Conservation (phyloP, 2,797 vertebrate species). For the Sebastes flavidus region DNA sequence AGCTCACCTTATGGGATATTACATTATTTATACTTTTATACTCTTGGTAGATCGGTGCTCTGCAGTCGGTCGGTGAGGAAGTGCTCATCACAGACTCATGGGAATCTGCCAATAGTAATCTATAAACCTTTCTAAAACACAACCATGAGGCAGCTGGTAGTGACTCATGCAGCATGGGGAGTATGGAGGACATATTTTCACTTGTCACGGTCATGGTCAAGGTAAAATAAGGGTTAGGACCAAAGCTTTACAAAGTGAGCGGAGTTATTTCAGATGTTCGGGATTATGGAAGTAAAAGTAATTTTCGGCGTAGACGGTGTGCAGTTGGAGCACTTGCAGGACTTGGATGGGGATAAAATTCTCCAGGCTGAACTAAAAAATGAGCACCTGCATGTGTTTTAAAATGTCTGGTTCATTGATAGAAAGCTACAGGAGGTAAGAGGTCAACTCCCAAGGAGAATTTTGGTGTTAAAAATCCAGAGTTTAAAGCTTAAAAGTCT, state of each 20-base stretch:
- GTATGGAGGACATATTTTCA: constrained; percentile 1
- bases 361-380: not conserved
- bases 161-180: constrained; percentile 18
- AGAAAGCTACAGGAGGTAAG: not conserved
- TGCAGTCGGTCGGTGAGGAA: constrained; percentile 42
- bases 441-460: not conserved
- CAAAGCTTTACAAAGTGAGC: not conserved
- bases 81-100: constrained; percentile 47
- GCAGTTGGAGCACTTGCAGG: not conserved
- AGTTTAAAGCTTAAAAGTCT: not conserved
- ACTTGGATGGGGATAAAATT: not conserved
- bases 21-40: constrained; percentile 63
- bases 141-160: constrained; percentile 40
- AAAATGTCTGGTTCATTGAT: not conserved
- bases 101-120: constrained; percentile 61
- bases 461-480: not conserved
- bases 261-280: not conserved
- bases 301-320: not conserved
- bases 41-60: constrained; percentile 26
- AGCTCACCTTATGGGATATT: constrained; percentile 46
- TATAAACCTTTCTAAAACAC: constrained; percentile 59
- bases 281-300: not conserved
- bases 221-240: not conserved
- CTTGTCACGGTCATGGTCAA: not conserved
- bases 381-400: not conserved